Evolutionary conservation across 2,797 vertebrate species (phyloP).

Genomic region (Falco peregrinus): DNA sequence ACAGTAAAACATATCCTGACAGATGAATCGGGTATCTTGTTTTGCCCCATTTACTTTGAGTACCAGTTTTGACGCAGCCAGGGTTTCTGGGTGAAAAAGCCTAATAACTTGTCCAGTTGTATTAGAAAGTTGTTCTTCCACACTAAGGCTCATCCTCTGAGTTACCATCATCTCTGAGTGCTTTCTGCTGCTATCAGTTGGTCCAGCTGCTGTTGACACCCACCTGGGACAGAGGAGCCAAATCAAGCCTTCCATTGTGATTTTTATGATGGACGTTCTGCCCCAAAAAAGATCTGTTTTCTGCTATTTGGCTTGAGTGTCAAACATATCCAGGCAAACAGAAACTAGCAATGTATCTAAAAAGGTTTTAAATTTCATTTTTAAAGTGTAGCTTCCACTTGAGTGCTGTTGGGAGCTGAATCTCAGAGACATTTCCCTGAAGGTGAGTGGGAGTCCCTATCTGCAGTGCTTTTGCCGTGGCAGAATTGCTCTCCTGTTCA

Average conservation of each 20-base stretch:
- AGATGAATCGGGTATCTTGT: not conserved
- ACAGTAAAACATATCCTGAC: not conserved
- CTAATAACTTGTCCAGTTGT: not conserved
- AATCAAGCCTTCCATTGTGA: not conserved
- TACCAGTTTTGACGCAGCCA: not conserved
- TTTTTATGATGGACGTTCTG: not conserved
- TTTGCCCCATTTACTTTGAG: not conserved
- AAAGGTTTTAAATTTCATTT: not conserved
- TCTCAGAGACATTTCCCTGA: not conserved
- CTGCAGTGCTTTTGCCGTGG: not conserved
- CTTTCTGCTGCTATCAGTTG: not conserved
- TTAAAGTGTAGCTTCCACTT: not conserved
- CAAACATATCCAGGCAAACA: not conserved
- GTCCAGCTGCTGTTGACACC: not conserved
- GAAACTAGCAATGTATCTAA: not conserved
- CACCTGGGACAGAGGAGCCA: not conserved
- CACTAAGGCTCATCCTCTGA: not conserved
- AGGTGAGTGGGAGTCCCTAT: not conserved
- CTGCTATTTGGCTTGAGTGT: not conserved
- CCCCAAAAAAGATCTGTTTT: not conserved
- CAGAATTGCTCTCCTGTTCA: not conserved
- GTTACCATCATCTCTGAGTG: not conserved
- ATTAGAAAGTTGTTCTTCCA: not conserved
- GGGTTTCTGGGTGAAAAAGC: not conserved
- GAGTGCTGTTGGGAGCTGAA: slow-evolving; percentile 2